Base-by-base conservation (phyloP, 2,797 vertebrate species). In the Coluber constrictor region DNA sequence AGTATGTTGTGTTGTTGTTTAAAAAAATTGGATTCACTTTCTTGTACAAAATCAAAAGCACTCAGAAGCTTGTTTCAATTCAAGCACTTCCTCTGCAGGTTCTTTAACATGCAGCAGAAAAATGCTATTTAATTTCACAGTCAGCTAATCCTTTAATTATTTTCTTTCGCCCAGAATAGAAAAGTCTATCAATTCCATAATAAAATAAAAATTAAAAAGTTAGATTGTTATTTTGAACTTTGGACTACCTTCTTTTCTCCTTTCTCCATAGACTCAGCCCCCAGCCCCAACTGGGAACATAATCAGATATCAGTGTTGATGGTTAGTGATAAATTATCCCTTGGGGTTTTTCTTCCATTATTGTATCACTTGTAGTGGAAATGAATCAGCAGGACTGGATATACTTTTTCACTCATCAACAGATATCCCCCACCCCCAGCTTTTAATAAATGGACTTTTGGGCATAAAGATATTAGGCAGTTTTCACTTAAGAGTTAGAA, bases 101-200 rank as follows among this genome's bases (percentile, higher is more conserved):
- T 97, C 95, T 97, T 97, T 94, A 97, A 94, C 93, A 95, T 95
- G 95, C 94, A 96, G 95, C 94, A 97, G 94, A 97, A 91, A 97
- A 97, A 95, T 96, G 90, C 88, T 97, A 96, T 96, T 97, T 97
- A 97, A 98, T 98, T 98, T 98, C 97, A 98, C 95, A 97, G 95
- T 97, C 96, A 97, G 94, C 95, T 97, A 97, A 97, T 96, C 93
- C 89, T 97, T 97, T 95, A 97, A 96, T 94, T 97, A 96, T 97
- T 97, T 97, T 95, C 93, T 96, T 98, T 97, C 94, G 95, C 91
- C 88, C 90, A 96, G 95, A 97, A 96, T 96, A 96, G 95, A 97
- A 97, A 97, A 96, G 74, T 94, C 95, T 97, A 96, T 97, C 97
- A 97, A 96, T 97, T 97, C 92, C 92, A 94, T 97, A 97, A 97